Base-by-base conservation (phyloP, 2,888 invertebrate species). In the Hemithea aestivaria region DNA sequence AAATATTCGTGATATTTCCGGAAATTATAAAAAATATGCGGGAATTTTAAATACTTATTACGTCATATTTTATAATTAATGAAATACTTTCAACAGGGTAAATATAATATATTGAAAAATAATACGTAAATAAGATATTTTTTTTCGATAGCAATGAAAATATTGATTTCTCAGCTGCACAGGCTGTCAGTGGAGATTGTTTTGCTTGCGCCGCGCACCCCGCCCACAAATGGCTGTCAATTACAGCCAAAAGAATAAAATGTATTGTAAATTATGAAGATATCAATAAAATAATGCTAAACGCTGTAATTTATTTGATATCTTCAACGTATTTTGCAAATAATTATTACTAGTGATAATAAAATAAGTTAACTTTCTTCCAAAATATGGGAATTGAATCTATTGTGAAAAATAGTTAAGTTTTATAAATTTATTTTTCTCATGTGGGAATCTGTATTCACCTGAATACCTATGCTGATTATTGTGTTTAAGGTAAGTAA, bases 171-270 rank as follows among this genome's bases (percentile, higher is more conserved):
- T 11, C 6, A 40, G 35, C 39, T 35, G 24, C 29, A 40, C 44
- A 34, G 22, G 73, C 74, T 80, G 77, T 73, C 46, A 65, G 53
- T 38, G 38, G 51, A 58, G 71, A 55, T 64, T 74, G 71, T 75
- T 76, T 75, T 73, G 71, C 60, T 69, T 64, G 60, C 63, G 61
- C 66, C 53, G 62, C 61, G 64, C 63, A 66, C 73, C 73, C 73
- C 82, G 73, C 80, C 81, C 70, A 69, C 64, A 53, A 72, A 75
- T 75, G 73, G 70, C 74, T 73, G 76, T 75, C 77, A 70, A 69
- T 61, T 59, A 54, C 53, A 53, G 57, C 29, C 16, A 48, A 60
- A 50, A 42, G 53, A 53, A 47, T 44, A 55, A 44, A 56, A 56
- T 53, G 49, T 55, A 54, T 53, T 59, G 56, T 54, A 51, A 44